phyloP scores from a whole-genome alignment of 2,113 vertebrate species.

The Phylloscopus trochilus region DNA sequence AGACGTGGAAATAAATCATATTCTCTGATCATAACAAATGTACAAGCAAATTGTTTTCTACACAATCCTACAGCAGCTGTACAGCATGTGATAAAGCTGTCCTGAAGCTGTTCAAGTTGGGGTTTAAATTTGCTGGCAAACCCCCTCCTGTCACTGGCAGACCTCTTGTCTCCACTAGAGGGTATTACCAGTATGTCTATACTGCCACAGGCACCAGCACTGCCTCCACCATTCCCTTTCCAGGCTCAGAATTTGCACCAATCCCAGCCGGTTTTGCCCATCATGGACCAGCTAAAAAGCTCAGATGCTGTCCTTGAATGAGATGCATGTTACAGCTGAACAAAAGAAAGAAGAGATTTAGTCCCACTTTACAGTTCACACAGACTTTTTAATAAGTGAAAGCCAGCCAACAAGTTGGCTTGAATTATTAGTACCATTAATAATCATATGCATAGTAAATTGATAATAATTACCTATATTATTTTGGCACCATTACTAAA shows the following conservation, averaged over 20 bases:
- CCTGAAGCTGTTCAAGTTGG: not conserved
- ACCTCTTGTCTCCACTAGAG: slow-evolving; percentile 42
- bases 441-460: not conserved
- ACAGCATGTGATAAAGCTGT: not conserved
- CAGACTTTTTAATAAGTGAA: not conserved
- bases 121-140: not conserved
- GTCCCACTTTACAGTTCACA: not conserved
- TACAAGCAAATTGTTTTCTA: not conserved
- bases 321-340: not conserved
- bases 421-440: not conserved
- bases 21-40: not conserved
- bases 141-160: not conserved
- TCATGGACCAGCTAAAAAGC: not conserved
- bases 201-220: not conserved
- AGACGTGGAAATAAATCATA: not conserved
- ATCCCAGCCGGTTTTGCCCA: not conserved
- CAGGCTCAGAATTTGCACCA: not conserved
- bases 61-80: not conserved
- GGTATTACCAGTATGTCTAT: slow-evolving; percentile 42
- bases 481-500: not conserved
- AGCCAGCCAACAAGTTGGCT: not conserved
- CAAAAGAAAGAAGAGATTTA: not conserved
- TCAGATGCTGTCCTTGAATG: not conserved
- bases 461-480: not conserved
- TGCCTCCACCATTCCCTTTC: not conserved